Conservation (phyloP, 2,888 invertebrate species). For the Trichacis sp. region DNA sequence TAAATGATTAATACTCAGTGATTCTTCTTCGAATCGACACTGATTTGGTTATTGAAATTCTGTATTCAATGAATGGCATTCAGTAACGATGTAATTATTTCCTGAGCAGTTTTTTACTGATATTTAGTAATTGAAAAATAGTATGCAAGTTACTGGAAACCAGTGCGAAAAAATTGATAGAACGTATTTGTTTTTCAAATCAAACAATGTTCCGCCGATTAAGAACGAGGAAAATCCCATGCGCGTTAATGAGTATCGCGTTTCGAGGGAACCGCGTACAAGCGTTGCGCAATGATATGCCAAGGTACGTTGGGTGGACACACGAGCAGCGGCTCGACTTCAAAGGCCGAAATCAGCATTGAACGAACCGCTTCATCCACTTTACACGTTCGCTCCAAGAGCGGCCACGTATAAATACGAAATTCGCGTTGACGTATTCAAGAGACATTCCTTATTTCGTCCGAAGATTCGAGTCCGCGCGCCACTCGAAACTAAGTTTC, state of each 20-base stretch:
- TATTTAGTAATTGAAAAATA: too few relatives aligned
- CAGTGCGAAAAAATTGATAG: too few relatives aligned
- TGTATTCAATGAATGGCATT: too few relatives aligned
- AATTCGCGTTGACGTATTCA: constrained; percentile 16
- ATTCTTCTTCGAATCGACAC: too few relatives aligned
- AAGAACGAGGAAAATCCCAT: neutral
- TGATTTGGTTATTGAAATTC: too few relatives aligned
- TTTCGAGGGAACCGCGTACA: neutral
- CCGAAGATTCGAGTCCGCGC: constrained; percentile 12
- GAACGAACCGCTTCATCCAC: constrained; percentile 28
- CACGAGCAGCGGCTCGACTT: constrained; percentile 16
- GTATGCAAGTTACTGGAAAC: too few relatives aligned
- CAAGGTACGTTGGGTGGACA: neutral
- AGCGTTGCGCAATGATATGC: neutral
- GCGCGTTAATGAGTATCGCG: neutral
- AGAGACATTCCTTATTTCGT: constrained; percentile 17
- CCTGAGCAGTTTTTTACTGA: too few relatives aligned
- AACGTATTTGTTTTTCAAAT: too few relatives aligned
- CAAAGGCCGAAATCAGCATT: constrained; percentile 23
- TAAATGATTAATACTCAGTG: too few relatives aligned
- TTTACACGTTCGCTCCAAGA: constrained; percentile 21
- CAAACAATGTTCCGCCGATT: neutral
- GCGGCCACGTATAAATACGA: constrained; percentile 17
- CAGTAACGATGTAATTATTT: too few relatives aligned
- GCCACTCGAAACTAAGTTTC: constrained; percentile 17